Evolutionary conservation across 2,113 vertebrate species (phyloP).

Genomic region (Amblyopsis rosae): DNA sequence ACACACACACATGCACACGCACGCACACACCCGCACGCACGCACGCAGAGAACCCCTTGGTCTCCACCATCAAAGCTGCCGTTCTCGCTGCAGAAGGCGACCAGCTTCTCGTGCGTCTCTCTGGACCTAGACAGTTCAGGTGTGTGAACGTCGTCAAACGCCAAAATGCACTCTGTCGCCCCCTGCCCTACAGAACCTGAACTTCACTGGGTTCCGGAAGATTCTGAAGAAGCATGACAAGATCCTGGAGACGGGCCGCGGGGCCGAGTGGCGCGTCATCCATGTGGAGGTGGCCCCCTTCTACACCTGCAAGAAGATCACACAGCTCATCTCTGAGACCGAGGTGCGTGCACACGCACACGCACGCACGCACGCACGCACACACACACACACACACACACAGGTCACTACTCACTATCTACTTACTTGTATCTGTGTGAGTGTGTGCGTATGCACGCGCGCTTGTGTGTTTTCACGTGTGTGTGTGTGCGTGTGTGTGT

Average conservation of each 20-base stretch:
- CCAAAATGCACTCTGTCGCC: not conserved
- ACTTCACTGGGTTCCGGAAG: constrained; percentile 98
- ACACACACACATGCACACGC: not conserved
- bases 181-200: constrained; percentile 87
- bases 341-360: constrained; percentile 78
- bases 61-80: no score
- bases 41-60: no score
- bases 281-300: constrained; percentile 98
- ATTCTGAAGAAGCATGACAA: constrained; percentile 99
- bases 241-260: constrained; percentile 93
- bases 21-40: not conserved
- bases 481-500: constrained; percentile 14
- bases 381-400: not conserved
- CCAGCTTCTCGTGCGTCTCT: no score
- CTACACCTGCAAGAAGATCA: constrained; percentile 99
- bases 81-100: no score
- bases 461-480: constrained; percentile 1
- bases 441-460: not conserved
- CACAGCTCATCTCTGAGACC: constrained; percentile 95
- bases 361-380: not conserved
- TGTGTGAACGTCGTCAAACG: not conserved
- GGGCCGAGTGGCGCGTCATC: constrained; percentile 94
- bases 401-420: not conserved
- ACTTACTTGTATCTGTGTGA: not conserved
- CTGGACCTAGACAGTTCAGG: not conserved